Evolutionary conservation across 2,888 invertebrate genomes (phyloP).

Genomic region (Synanthedon myopaeformis): DNA sequence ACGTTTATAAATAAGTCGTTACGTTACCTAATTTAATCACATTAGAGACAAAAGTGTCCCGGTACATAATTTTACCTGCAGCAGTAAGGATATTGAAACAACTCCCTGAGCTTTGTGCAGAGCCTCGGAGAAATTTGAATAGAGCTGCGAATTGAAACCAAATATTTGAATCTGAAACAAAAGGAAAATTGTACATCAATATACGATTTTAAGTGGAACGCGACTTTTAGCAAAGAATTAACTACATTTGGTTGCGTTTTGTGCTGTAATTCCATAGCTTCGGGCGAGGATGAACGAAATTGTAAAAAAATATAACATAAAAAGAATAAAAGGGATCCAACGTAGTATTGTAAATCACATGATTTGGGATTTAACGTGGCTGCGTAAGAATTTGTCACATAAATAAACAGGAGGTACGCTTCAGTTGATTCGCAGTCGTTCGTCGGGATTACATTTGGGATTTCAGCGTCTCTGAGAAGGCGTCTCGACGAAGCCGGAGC

Average conservation of each 20-base stretch:
- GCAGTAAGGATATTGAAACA: constrained; percentile 91
- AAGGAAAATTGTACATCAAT: constrained; percentile 12
- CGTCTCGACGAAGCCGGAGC: constrained; percentile 5
- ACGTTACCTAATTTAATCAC: not conserved
- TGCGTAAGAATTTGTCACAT: constrained; percentile 65
- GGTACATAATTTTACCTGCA: constrained; percentile 79
- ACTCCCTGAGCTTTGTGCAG: constrained; percentile 94
- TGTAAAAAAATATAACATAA: constrained; percentile 8
- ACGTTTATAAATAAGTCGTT: not conserved
- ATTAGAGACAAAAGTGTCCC: not conserved
- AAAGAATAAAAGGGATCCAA: constrained; percentile 22
- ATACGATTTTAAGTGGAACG: constrained; percentile 2
- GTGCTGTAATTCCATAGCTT: not conserved
- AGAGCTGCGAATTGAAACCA: constrained; percentile 97
- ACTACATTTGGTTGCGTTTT: not conserved
- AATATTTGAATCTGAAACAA: constrained; percentile 95
- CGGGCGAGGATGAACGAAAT: not conserved
- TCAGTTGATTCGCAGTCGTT: constrained; percentile 54
- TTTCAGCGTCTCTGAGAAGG: constrained; percentile 37
- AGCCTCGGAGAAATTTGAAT: constrained; percentile 96
- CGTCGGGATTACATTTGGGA: constrained; percentile 62
- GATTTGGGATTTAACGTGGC: constrained; percentile 48
- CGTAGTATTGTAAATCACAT: constrained; percentile 32
- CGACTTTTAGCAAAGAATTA: constrained; percentile 4
- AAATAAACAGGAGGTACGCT: constrained; percentile 62